Conservation (phyloP, 2,888 invertebrate species). For the Amorpha juglandis region DNA sequence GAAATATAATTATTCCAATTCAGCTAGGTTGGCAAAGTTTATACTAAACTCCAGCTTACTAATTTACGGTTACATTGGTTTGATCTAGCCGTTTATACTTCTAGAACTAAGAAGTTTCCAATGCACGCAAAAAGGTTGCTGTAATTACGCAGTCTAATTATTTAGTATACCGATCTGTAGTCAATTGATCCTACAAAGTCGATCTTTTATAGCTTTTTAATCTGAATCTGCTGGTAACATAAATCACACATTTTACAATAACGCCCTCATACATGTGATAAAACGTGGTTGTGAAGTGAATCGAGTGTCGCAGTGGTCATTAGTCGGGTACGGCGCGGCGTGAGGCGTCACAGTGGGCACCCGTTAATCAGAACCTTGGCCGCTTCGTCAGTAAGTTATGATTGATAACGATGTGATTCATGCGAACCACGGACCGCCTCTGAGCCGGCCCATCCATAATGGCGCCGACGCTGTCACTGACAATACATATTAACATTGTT, state of each 20-base stretch:
- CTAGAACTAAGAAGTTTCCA: neutral
- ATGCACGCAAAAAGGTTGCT: too few relatives aligned
- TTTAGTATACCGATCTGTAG: too few relatives aligned
- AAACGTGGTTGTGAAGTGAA: conserved; percentile 33
- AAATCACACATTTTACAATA: neutral
- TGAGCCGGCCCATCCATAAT: conserved; percentile 63
- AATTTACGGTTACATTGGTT: neutral
- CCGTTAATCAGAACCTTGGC: conserved; percentile 61
- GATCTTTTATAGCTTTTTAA: too few relatives aligned
- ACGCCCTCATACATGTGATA: conserved; percentile 15
- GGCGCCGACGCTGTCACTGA: conserved; percentile 57
- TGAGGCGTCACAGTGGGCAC: conserved; percentile 37
- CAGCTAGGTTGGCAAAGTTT: neutral
- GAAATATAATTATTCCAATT: neutral
- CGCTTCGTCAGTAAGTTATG: conserved; percentile 77
- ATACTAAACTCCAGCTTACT: neutral
- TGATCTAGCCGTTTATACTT: neutral
- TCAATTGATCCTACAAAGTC: too few relatives aligned
- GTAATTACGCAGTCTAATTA: too few relatives aligned
- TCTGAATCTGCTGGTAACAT: neutral
- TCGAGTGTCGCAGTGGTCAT: conserved; percentile 42
- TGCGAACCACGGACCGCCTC: conserved; percentile 49
- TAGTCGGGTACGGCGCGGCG: conserved; percentile 39
- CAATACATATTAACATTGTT: conserved; percentile 59
- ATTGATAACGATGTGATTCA: conserved; percentile 73